Conservation (phyloP, 2,113 vertebrate species). For the Upupa epops region DNA sequence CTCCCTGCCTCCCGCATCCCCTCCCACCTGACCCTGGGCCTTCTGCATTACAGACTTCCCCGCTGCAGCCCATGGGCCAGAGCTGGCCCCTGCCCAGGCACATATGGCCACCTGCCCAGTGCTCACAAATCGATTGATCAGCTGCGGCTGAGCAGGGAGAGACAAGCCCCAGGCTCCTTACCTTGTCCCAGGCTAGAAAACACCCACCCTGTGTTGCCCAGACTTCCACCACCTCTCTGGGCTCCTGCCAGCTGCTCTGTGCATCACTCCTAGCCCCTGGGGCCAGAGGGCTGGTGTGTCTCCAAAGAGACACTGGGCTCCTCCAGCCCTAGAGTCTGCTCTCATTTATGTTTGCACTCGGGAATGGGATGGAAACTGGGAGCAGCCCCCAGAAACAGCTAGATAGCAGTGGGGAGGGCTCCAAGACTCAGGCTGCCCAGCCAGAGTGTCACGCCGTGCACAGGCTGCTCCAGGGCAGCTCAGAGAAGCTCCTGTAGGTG, state of each 20-base stretch:
- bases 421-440: not conserved
- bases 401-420: not conserved
- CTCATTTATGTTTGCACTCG: not conserved
- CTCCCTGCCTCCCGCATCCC: not conserved
- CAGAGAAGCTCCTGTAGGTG: constrained; percentile 45
- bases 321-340: not conserved
- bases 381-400: not conserved
- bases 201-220: not conserved
- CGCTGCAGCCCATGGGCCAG: constrained; percentile 4
- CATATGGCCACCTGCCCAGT: constrained; percentile 53
- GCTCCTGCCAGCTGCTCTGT: not conserved
- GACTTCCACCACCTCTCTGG: not conserved
- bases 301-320: not conserved
- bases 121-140: constrained; percentile 5
- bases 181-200: not conserved
- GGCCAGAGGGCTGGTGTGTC: not conserved
- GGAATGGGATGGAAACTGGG: not conserved
- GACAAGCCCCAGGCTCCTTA: not conserved
- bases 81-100: not conserved
- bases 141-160: not conserved
- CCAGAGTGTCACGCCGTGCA: not conserved
- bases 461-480: not conserved
- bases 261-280: not conserved
- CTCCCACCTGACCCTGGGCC: not conserved
- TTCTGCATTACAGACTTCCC: constrained; percentile 55